Evolutionary conservation across 2,797 vertebrate species (phyloP).

Genomic region (Hypotaenidia philippensis): DNA sequence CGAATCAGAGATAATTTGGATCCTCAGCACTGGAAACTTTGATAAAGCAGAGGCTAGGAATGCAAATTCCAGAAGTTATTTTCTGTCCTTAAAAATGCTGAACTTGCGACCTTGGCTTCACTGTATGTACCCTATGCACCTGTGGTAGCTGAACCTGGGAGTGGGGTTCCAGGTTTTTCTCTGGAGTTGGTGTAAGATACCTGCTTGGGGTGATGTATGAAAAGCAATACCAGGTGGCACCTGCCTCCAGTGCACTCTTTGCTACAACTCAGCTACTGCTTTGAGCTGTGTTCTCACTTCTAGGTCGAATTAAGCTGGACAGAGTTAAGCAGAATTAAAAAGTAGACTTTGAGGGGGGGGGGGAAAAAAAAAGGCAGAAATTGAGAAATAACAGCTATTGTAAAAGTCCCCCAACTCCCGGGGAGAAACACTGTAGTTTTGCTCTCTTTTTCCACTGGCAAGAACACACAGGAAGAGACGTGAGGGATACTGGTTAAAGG

Average conservation of each 20-base stretch:
- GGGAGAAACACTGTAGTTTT: not conserved
- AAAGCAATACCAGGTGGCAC: not conserved
- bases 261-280: not conserved
- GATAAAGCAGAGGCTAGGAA: not conserved
- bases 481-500: not conserved
- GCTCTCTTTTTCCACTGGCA: not conserved
- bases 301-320: not conserved
- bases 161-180: not conserved
- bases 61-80: not conserved
- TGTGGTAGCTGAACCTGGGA: not conserved
- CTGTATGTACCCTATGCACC: not conserved
- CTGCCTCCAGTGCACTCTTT: not conserved
- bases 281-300: not conserved
- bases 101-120: not conserved
- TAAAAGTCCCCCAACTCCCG: not conserved
- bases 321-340: not conserved
- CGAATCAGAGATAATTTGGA: not conserved
- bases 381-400: not conserved
- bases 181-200: not conserved
- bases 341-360: not conserved
- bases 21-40: not conserved
- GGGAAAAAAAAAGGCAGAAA: not conserved
- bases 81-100: not conserved
- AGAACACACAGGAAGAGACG: not conserved
- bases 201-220: rapidly evolving